Evolutionary conservation across 2,797 vertebrate species (phyloP).

Genomic region (Neosilurus hyrtlii): DNA sequence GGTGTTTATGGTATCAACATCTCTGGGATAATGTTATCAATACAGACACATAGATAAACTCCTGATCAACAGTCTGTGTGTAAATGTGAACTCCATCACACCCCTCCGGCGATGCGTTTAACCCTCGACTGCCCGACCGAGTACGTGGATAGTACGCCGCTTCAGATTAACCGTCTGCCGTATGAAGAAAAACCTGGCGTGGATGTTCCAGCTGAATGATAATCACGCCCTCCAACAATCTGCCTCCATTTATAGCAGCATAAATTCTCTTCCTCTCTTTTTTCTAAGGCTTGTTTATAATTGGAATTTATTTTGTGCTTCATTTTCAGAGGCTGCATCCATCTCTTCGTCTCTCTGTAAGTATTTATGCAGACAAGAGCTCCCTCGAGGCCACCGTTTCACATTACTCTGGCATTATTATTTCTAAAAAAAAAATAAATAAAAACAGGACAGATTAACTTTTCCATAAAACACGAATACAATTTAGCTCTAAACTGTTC

Average conservation of each 20-base stretch:
- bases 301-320: constrained; percentile 13
- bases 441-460: constrained; percentile 11
- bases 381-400: constrained; percentile 1
- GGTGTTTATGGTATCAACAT: background rate
- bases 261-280: background rate
- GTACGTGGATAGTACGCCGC: background rate
- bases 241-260: constrained; percentile 14
- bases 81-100: constrained; percentile 2
- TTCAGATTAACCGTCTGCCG: background rate
- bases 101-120: background rate
- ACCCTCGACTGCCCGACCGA: background rate
- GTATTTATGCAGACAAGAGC: constrained; percentile 10
- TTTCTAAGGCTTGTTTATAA: constrained; percentile 5
- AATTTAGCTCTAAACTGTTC: background rate
- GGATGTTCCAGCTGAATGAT: constrained; percentile 13
- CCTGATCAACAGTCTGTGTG: background rate
- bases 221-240: constrained; percentile 19
- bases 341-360: constrained; percentile 6
- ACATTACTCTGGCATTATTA: background rate
- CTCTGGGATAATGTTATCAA: background rate
- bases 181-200: background rate
- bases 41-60: background rate
- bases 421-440: background rate
- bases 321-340: background rate
- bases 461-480: constrained; percentile 1